phyloP scores from a whole-genome alignment of 2,797 vertebrate species.

The Syngnathus acus region DNA sequence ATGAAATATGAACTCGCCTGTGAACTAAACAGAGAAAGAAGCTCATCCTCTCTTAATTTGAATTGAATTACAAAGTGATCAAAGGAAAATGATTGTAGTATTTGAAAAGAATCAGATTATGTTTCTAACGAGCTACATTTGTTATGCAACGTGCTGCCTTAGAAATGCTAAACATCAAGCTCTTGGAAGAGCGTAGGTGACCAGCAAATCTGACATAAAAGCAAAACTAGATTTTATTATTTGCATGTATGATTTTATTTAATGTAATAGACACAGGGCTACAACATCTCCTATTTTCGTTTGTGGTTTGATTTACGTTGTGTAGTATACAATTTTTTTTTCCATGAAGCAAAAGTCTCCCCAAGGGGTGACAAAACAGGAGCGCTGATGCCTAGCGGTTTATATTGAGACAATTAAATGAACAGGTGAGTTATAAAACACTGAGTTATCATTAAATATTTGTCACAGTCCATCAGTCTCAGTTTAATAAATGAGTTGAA shows the following conservation, averaged over 20 bases:
- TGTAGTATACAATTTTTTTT: neutral
- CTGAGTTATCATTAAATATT: slow-evolving; percentile 12
- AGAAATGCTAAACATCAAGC: neutral
- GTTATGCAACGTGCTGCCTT: neutral
- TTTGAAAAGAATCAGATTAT: no score
- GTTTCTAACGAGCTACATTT: no score
- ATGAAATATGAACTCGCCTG: slow-evolving; percentile 14
- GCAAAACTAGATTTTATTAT: neutral
- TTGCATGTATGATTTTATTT: neutral
- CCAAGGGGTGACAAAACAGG: neutral
- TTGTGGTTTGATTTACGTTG: neutral
- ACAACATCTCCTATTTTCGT: neutral
- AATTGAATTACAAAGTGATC: neutral
- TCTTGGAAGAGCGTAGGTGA: neutral
- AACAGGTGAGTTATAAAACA: neutral
- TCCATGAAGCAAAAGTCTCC: neutral
- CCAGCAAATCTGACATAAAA: neutral
- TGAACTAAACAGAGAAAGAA: slow-evolving; percentile 8
- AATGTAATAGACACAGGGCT: neutral
- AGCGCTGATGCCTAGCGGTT: neutral
- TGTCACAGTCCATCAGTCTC: slow-evolving; percentile 1
- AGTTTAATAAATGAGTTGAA: neutral
- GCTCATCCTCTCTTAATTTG: slow-evolving; percentile 5
- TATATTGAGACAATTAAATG: slow-evolving; percentile 5
- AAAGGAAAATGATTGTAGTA: neutral